A percentile compares a stretch with the other conserved stretches of the same genome.
Conservation (phyloP, 2,888 invertebrate genomes). For the Ennomos quercinarius region DNA sequence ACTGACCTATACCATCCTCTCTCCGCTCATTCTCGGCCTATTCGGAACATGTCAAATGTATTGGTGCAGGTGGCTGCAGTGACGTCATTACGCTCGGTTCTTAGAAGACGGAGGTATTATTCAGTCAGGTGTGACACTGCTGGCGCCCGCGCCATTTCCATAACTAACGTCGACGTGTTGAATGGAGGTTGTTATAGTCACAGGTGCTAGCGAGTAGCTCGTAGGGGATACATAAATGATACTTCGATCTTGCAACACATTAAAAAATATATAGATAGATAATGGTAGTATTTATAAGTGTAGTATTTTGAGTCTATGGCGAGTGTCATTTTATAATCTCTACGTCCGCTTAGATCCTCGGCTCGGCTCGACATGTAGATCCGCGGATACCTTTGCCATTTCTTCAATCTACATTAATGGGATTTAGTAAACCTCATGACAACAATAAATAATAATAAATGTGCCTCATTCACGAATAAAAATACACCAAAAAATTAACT, state of each 20-base stretch:
- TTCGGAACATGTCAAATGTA: neutral
- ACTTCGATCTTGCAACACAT: neutral
- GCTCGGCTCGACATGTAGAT: too few relatives aligned
- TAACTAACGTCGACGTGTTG: neutral
- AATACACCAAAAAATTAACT: too few relatives aligned
- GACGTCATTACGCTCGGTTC: conserved; percentile 1
- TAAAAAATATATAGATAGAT: too few relatives aligned
- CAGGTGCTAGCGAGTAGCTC: neutral
- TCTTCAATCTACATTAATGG: too few relatives aligned
- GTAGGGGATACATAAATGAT: neutral
- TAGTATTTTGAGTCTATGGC: too few relatives aligned
- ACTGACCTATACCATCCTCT: neutral
- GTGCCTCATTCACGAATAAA: too few relatives aligned
- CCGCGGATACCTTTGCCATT: too few relatives aligned
- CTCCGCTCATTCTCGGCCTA: neutral
- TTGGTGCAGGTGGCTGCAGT: neutral
- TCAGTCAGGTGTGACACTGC: neutral
- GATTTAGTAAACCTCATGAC: too few relatives aligned
- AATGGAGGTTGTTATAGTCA: neutral
- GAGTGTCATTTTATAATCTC: too few relatives aligned
- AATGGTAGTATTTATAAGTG: too few relatives aligned
- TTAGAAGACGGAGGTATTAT: neutral
- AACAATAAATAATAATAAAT: too few relatives aligned
- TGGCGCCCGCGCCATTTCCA: neutral
- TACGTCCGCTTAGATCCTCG: too few relatives aligned